phyloP scores from a whole-genome alignment of 2,797 vertebrate genomes.

The Pantherophis vulpinus region DNA sequence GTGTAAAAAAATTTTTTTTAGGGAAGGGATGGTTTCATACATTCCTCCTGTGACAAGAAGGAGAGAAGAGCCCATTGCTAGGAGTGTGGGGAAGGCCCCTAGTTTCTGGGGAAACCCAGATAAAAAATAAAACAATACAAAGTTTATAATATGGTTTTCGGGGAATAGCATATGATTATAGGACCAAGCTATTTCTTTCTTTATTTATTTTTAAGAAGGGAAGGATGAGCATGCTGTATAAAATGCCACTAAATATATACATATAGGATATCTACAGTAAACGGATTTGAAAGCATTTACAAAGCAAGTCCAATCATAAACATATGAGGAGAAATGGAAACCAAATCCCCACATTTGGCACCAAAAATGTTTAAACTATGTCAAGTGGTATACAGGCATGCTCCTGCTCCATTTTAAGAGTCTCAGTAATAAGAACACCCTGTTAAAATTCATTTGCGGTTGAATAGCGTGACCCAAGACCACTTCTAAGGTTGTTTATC shows the following conservation, averaged over 20 bases:
- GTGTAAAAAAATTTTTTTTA: not conserved
- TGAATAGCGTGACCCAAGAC: not conserved
- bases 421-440: not conserved
- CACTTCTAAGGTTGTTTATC: slow-evolving; percentile 2
- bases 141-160: not conserved
- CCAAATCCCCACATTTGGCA: not conserved
- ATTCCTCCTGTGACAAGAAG: not conserved
- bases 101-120: not conserved
- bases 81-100: not conserved
- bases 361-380: not conserved
- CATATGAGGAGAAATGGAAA: not conserved
- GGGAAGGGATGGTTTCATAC: not conserved
- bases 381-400: not conserved
- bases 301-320: not conserved
- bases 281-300: not conserved
- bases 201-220: not conserved
- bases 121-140: not conserved
- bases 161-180: not conserved
- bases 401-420: slow-evolving; percentile 13
- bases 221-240: not conserved
- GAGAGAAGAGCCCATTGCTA: not conserved
- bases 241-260: not conserved
- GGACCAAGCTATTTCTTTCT: not conserved
- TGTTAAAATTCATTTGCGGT: slow-evolving; percentile 8
- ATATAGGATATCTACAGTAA: not conserved